A percentile compares a stretch with the other conserved stretches of the same genome.
These are phyloP conservation scores for Balanococcus diminutus DNA, from an alignment of 2,888 invertebrate species.

Conservation along the genomic window DNA sequence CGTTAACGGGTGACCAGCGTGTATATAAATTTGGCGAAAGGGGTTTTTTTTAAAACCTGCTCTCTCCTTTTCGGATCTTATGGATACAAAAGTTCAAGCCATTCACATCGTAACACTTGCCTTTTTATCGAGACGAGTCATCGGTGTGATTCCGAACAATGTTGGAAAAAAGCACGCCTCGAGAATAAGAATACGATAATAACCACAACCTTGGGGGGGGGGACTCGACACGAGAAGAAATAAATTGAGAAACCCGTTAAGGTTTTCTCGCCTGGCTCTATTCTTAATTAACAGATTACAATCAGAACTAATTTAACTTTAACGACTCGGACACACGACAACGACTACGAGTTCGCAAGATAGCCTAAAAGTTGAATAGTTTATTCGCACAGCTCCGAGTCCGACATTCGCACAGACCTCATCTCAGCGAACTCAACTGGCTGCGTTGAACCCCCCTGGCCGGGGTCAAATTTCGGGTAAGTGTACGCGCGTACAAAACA, in stretches of 20 bases:
- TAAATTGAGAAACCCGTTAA: conserved; percentile 3
- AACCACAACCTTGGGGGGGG: background rate
- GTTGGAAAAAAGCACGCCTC: no score
- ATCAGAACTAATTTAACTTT: conserved; percentile 42
- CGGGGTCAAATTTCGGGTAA: background rate
- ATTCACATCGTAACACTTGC: no score
- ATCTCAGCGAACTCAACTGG: no score
- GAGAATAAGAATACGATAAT: background rate
- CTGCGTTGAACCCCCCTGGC: background rate
- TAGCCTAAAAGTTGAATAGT: conserved; percentile 32
- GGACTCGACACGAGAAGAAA: background rate
- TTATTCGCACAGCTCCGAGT: background rate
- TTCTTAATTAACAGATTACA: conserved; percentile 42
- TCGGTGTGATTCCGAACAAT: no score
- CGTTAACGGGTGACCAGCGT: background rate
- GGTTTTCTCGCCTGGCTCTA: background rate
- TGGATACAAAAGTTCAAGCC: no score
- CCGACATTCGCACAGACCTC: no score
- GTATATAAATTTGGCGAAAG: background rate
- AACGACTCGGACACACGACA: conserved; percentile 8
- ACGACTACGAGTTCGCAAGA: background rate
- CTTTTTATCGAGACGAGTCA: no score
- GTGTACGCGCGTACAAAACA: background rate
- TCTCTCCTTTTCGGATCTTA: no score
- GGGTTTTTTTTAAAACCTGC: background rate